Evolutionary conservation across 2,113 vertebrate genomes (phyloP).

Genomic region (Oncorhynchus tshawytscha): DNA sequence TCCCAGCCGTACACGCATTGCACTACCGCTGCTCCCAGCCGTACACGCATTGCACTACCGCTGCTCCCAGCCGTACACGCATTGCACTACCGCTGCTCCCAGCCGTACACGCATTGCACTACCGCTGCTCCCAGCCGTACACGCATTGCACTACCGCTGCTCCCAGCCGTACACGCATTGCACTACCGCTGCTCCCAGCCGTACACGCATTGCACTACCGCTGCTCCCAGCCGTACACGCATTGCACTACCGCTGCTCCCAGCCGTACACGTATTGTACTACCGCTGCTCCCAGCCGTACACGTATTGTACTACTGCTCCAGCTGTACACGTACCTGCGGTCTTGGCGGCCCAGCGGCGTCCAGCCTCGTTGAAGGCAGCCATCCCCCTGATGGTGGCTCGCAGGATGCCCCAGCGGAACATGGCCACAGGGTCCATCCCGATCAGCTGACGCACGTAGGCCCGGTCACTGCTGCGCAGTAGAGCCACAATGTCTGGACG

Average conservation of each 20-base stretch:
- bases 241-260: too few species aligned
- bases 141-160: too few species aligned
- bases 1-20: background rate
- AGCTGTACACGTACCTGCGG: slow-evolving; percentile 69
- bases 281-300: background rate
- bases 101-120: too few species aligned
- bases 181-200: background rate
- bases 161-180: too few species aligned
- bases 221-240: background rate
- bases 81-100: too few species aligned
- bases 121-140: too few species aligned
- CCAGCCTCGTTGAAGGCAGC: slow-evolving; percentile 89
- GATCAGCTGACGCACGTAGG: slow-evolving; percentile 89
- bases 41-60: slow-evolving; percentile 30
- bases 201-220: background rate
- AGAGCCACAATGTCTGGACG: slow-evolving; percentile 93
- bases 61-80: background rate
- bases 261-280: slow-evolving; percentile 34
- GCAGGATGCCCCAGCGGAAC: slow-evolving; percentile 94
- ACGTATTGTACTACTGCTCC: too few species aligned
- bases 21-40: background rate
- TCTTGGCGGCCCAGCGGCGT: slow-evolving; percentile 77
- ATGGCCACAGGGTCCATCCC: slow-evolving; percentile 96
- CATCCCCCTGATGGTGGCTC: slow-evolving; percentile 82
- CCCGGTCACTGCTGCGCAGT: slow-evolving; percentile 90